Evolutionary conservation across 2,888 invertebrate species (phyloP).

Genomic region (Amiota minor): DNA sequence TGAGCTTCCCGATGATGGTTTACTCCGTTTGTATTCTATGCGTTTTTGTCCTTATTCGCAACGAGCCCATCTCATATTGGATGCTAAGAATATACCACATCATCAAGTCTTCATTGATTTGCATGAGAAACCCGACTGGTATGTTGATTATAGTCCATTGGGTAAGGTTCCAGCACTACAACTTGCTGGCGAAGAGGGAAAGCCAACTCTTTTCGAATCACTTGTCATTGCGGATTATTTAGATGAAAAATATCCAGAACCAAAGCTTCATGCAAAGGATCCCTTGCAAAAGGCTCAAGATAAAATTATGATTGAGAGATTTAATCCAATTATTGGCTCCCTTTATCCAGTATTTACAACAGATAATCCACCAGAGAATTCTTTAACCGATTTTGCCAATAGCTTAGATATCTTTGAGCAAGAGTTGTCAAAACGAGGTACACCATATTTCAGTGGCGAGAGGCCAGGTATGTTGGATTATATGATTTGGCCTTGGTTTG

Average conservation of each 20-base stretch:
- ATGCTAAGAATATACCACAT: slow-evolving; percentile 85
- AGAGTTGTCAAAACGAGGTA: slow-evolving; percentile 78
- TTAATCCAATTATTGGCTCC: slow-evolving; percentile 56
- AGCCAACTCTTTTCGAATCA: slow-evolving; percentile 82
- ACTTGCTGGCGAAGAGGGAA: slow-evolving; percentile 75
- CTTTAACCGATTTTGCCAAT: slow-evolving; percentile 46
- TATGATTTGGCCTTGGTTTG: slow-evolving; percentile 91
- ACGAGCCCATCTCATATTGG: slow-evolving; percentile 82
- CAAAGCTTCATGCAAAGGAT: slow-evolving; percentile 77
- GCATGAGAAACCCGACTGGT: slow-evolving; percentile 87
- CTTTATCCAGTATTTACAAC: slow-evolving; percentile 45
- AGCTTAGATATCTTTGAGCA: slow-evolving; percentile 80
- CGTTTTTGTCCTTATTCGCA: slow-evolving; percentile 90
- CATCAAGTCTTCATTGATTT: slow-evolving; percentile 84
- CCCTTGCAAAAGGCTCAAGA: slow-evolving; percentile 71
- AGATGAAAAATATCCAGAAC: slow-evolving; percentile 84
- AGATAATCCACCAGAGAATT: slow-evolving; percentile 17
- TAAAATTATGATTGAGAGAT: slow-evolving; percentile 71
- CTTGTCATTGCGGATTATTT: slow-evolving; percentile 85
- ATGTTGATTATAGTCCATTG: slow-evolving; percentile 78
- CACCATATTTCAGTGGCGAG: slow-evolving; percentile 80
- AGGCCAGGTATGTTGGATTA: slow-evolving; percentile 86
- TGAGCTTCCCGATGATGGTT: slow-evolving; percentile 76
- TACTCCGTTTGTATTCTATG: slow-evolving; percentile 85
- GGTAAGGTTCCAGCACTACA: slow-evolving; percentile 86